Percentiles rank a stretch among this genome's conserved stretches.
Evolutionary conservation across 1,140 invertebrate species (phyloP).

Genomic region (Schlechtendalia chinensis): DNA sequence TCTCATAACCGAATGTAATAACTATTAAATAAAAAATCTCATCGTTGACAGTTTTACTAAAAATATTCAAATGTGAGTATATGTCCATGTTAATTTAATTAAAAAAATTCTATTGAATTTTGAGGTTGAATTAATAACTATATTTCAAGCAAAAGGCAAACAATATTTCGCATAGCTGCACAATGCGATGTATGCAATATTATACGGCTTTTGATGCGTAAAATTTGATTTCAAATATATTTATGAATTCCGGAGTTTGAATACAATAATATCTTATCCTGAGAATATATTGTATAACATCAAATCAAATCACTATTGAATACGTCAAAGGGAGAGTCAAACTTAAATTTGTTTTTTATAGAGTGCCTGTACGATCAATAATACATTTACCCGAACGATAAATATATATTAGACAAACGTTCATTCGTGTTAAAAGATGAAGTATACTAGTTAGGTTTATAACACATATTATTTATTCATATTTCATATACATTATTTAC

Average conservation of each 20-base stretch:
- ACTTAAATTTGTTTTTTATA: neutral
- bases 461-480: too few relatives aligned
- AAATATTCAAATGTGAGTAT: neutral
- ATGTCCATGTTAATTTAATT: too few relatives aligned
- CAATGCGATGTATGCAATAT: neutral
- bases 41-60: neutral
- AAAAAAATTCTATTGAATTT: too few relatives aligned
- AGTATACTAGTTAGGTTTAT: neutral
- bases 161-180: too few relatives aligned
- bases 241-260: neutral
- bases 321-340: neutral
- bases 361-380: neutral
- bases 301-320: conserved; percentile 6
- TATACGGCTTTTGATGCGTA: neutral
- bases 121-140: neutral
- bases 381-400: too few relatives aligned
- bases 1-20: too few relatives aligned
- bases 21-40: neutral
- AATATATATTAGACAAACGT: neutral
- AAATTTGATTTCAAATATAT: neutral
- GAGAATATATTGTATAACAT: neutral
- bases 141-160: neutral
- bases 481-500: neutral
- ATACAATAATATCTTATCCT: conserved; percentile 13
- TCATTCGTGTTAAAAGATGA: neutral